Evolutionary conservation across 2,797 vertebrate species (phyloP), one percentile per base, ranked within the genome.

Genomic region (Urosaurus nigricauda): DNA sequence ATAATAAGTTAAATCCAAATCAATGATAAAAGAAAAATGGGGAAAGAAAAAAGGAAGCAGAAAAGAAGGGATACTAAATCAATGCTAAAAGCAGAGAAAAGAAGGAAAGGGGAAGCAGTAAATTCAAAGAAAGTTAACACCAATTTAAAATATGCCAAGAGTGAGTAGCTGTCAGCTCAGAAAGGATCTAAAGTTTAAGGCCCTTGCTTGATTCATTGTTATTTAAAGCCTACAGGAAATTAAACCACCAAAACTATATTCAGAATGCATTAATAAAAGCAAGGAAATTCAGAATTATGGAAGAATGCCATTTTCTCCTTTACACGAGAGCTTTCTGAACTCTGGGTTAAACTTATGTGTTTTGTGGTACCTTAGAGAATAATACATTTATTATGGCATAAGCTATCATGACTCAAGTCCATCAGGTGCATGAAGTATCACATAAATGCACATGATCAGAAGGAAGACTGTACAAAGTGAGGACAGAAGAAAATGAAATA

Each of bases 201-300:
- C 91, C 92, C 92, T 88, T 75, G 47, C 92, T 96, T 93, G 95
- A 96, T 95, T 96, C 94, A 90, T 89, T 96, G 95, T 93, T 95
- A 95, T 92, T 94, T 95, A 96, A 97, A 92, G 92, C 93, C 92
- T 89, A 88, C 94, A 96, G 96, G 96, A 97, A 97, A 97, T 97
- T 95, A 96, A 96, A 96, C 93, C 94, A 90, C 89, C 91, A 92
- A 70, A 93, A 92, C 88, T 92, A 91, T 40, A 65, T 83, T 93
- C 91, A 88, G 80, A 92, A 93, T 94, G 91, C 91, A 92, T 94
- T 95, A 94, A 95, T 95, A 93, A 94, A 93, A 94, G 88, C 77
- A 86, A 88, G 80, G 92, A 90, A 91, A 94, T 93, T 92, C 92
- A 91, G 79, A 92, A 93, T 87, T 86, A 78, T 19, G 68, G 86